These are phyloP conservation scores for Apeltes quadracus DNA, from an alignment of 2,113 vertebrate genomes.

Conservation along the genomic window DNA sequence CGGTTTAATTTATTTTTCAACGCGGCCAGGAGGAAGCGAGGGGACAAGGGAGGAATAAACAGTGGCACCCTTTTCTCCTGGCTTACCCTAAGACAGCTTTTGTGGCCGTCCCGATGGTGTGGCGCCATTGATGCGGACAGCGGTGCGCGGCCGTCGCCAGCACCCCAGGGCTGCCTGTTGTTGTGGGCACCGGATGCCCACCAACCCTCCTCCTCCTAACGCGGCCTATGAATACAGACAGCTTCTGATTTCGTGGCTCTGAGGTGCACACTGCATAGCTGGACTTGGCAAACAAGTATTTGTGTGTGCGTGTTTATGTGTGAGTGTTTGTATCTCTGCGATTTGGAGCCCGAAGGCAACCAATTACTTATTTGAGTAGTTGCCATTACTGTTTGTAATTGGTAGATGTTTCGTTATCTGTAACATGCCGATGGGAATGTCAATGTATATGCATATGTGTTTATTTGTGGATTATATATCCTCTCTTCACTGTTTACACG, in stretches of 20 bases:
- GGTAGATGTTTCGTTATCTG: slow-evolving; percentile 6
- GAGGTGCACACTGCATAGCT: slow-evolving; percentile 46
- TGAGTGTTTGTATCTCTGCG: slow-evolving; percentile 7
- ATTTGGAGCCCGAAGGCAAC: slow-evolving; percentile 35
- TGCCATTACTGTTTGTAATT: slow-evolving; percentile 21
- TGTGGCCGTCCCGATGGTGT: slow-evolving; percentile 68
- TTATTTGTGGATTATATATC: neutral
- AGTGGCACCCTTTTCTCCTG: slow-evolving; percentile 67
- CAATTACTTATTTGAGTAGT: slow-evolving; percentile 40
- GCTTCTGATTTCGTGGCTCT: slow-evolving; percentile 70
- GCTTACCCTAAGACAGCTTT: slow-evolving; percentile 63
- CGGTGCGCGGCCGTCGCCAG: slow-evolving; percentile 55
- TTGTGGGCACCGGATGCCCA: slow-evolving; percentile 61
- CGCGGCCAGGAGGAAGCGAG: slow-evolving; percentile 51
- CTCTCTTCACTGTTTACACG: neutral
- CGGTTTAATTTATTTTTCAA: slow-evolving; percentile 61
- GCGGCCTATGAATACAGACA: slow-evolving; percentile 60
- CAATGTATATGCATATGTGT: neutral
- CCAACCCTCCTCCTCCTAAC: slow-evolving; percentile 46
- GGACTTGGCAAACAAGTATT: slow-evolving; percentile 18
- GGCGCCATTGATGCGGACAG: slow-evolving; percentile 66
- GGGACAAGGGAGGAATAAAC: slow-evolving; percentile 68
- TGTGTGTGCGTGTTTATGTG: slow-evolving; percentile 26
- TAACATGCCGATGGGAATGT: neutral
- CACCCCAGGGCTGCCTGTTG: slow-evolving; percentile 34